phyloP scores from a whole-genome alignment of 2,888 invertebrate species.

The Drosophila picticornis region DNA sequence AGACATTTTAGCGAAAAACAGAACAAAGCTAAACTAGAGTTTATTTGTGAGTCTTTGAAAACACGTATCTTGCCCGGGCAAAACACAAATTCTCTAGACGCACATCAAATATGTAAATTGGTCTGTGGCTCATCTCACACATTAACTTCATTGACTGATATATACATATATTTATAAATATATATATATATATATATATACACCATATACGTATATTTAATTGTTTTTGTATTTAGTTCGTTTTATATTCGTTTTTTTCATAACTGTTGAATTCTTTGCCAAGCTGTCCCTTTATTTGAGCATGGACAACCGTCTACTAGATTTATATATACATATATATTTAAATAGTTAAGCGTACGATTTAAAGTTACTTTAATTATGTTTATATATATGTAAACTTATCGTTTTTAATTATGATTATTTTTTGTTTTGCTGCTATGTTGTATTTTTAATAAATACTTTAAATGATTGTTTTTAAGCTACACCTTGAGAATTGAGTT shows the following conservation, averaged over 20 bases:
- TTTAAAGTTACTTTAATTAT: conserved; percentile 36
- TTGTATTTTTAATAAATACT: conserved; percentile 71
- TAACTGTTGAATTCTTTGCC: conserved; percentile 62
- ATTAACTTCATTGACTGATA: conserved; percentile 79
- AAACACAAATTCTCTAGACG: conserved; percentile 36
- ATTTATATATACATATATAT: conserved; percentile 14
- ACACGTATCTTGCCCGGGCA: conserved; percentile 28
- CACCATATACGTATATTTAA: conserved; percentile 40
- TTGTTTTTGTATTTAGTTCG: conserved; percentile 55
- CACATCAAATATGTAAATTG: conserved; percentile 23
- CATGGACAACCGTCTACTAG: conserved; percentile 31
- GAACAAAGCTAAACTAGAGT: conserved; percentile 60
- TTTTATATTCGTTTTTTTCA: conserved; percentile 25
- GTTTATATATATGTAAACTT: conserved; percentile 35
- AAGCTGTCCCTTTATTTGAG: conserved; percentile 48
- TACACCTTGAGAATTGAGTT: conserved; percentile 18
- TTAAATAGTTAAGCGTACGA: conserved; percentile 39
- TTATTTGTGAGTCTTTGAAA: conserved; percentile 15
- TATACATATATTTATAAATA: conserved; percentile 65
- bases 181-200: conserved; percentile 34
- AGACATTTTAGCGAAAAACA: conserved; percentile 40
- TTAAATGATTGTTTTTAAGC: conserved; percentile 51
- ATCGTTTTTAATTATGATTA: conserved; percentile 36
- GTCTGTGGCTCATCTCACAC: conserved; percentile 65
- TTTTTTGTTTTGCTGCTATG: conserved; percentile 49